phyloP scores from a whole-genome alignment of 1,140 invertebrate species.

The Goniozus legneri region DNA sequence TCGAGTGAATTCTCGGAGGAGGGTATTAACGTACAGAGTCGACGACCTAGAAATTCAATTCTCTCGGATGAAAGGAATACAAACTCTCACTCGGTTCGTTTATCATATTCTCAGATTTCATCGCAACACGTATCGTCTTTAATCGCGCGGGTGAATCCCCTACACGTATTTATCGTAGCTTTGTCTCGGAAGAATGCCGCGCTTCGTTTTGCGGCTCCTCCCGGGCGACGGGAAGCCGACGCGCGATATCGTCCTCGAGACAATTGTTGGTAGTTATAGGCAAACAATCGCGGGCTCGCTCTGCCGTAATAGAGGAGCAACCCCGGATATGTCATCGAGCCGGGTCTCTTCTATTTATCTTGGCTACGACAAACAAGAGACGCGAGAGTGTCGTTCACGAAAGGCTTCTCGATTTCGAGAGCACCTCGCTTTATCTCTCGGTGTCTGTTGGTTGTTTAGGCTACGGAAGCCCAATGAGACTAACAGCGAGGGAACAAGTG shows the following conservation, averaged over 20 bases:
- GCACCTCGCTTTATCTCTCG: slow-evolving; percentile 25
- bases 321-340: slow-evolving; percentile 18
- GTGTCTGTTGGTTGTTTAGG: slow-evolving; percentile 27
- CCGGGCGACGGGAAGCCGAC: not conserved
- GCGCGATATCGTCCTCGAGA: not conserved
- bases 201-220: too few relatives aligned
- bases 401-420: slow-evolving; percentile 25
- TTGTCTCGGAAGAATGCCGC: too few relatives aligned
- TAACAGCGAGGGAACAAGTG: slow-evolving; percentile 7
- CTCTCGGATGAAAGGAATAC: too few relatives aligned
- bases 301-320: not conserved
- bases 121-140: too few relatives aligned
- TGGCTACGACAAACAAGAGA: slow-evolving; percentile 12
- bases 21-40: too few relatives aligned
- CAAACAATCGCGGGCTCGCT: slow-evolving; percentile 8
- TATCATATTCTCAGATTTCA: too few relatives aligned
- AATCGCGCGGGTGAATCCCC: too few relatives aligned
- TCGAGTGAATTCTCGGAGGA: too few relatives aligned
- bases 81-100: too few relatives aligned
- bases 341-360: slow-evolving; percentile 24
- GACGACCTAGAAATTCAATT: too few relatives aligned
- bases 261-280: not conserved
- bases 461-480: slow-evolving; percentile 13
- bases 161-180: too few relatives aligned
- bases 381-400: slow-evolving; percentile 7